Evolutionary conservation across 2,797 vertebrate species (phyloP).

Genomic region (Malurus leucopterus): DNA sequence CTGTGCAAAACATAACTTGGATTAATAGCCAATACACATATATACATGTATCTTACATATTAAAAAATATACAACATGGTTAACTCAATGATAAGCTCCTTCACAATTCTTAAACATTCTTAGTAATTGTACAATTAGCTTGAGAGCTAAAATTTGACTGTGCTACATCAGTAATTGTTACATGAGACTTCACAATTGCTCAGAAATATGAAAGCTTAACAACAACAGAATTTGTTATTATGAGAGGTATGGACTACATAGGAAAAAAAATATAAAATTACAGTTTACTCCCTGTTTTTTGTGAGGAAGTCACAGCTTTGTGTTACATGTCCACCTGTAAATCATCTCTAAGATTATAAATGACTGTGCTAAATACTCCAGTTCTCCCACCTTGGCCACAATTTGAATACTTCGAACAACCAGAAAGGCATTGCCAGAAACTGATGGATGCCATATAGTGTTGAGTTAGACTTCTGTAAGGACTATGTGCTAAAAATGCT

Average conservation of each 20-base stretch:
- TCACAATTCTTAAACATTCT: background rate
- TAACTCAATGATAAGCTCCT: background rate
- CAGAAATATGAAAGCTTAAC: background rate
- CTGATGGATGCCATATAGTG: background rate
- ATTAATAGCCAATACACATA: background rate
- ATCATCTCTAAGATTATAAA: background rate
- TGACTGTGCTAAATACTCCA: background rate
- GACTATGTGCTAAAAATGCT: background rate
- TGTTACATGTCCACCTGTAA: background rate
- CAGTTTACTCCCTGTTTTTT: background rate
- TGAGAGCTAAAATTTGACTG: constrained; percentile 12
- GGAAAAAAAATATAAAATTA: background rate
- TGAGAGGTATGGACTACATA: background rate
- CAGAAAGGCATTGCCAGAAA: background rate
- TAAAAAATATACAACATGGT: background rate
- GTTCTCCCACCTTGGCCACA: background rate
- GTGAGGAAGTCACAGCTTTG: background rate
- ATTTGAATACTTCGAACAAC: background rate
- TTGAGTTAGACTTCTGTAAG: background rate
- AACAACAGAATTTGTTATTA: background rate
- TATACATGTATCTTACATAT: background rate
- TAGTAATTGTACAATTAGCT: background rate
- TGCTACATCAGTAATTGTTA: background rate
- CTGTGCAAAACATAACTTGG: constrained; percentile 10
- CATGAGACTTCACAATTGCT: background rate